Evolutionary conservation across 2,888 invertebrate species (phyloP).

Genomic region (Phytoseiulus persimilis): DNA sequence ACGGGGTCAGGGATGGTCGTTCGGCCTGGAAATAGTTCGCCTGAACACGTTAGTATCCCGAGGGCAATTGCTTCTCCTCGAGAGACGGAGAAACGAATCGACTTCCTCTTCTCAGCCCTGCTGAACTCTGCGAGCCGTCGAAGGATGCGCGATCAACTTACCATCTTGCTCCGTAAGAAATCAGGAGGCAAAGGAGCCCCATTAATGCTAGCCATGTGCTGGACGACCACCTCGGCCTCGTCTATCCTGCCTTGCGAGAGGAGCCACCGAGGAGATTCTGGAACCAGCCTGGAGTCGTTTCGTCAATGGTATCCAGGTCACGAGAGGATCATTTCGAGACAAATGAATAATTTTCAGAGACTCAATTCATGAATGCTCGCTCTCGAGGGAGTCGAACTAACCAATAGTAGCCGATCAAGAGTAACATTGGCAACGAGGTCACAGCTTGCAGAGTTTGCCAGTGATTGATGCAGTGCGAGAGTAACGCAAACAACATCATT

Average conservation of each 20-base stretch:
- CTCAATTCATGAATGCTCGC: no score
- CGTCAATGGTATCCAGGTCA: no score
- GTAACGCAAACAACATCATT: background rate
- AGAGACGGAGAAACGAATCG: no score
- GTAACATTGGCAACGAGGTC: background rate
- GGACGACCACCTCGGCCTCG: background rate
- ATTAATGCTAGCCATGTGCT: slow-evolving; percentile 8
- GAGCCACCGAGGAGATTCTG: slow-evolving; percentile 14
- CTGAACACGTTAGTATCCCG: background rate
- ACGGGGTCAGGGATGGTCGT: no score
- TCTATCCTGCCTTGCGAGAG: background rate
- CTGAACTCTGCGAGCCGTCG: no score
- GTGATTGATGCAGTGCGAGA: background rate
- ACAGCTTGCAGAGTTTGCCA: slow-evolving; percentile 15
- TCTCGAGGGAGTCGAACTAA: background rate
- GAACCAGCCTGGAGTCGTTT: background rate
- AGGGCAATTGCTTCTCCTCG: background rate
- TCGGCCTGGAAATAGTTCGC: background rate
- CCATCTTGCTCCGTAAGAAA: background rate
- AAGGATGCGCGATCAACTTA: background rate
- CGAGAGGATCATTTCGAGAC: no score
- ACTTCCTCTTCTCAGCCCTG: no score
- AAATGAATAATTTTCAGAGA: no score
- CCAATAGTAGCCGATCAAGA: background rate
- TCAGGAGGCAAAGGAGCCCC: background rate